Evolutionary conservation across 2,113 vertebrate species (phyloP), one percentile per base, ranked within the genome.

Genomic region (Corydoras maculifer): DNA sequence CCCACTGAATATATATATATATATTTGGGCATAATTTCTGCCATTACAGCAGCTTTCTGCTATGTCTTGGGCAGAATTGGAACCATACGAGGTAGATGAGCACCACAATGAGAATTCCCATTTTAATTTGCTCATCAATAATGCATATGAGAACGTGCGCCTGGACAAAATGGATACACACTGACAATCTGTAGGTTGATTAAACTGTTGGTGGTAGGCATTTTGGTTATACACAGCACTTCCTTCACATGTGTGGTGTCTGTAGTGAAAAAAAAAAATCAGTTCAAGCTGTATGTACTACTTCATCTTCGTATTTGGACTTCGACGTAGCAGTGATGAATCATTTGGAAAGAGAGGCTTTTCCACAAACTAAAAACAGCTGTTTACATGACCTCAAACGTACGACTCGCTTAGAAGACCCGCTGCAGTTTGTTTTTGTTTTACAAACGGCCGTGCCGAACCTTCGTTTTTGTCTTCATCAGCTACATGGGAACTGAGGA

Each of bases 251-350:
- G 65, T n/a, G 51, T 14, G 50, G 59, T 62, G 66, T 60, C 50
- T 43, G 35, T 43, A 43, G 35, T 43, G 35, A 43, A 43, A 43
- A 43, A 25, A 58, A 74, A 74, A 69, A 62, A 74, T 74, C 65
- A 68, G 68, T 74, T 68, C 65, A 74, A 68, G 72, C 72, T 74
- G 72, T 50, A 68, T 43, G 66, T 55, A 74, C 65, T 74, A 55
- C 58, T 74, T 62, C 65, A 57, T 68, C 57, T 65, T 68, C 57
- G 58, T 62, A 68, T 68, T 31, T n/a, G 32, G 60, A 73, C 30
- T 62, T 48, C 51, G 43, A 62, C 53, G 35, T 29, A 62, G 51
- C 72, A 57, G 65, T 32, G 65, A 74, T 74, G 72, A 74, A 74
- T 74, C 59, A 67, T 62, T 68, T 57, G 72, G 65, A 74, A 69